These are phyloP conservation scores for Garrulus glandarius DNA, from an alignment of 2,797 vertebrate genomes.

Conservation along the genomic window DNA sequence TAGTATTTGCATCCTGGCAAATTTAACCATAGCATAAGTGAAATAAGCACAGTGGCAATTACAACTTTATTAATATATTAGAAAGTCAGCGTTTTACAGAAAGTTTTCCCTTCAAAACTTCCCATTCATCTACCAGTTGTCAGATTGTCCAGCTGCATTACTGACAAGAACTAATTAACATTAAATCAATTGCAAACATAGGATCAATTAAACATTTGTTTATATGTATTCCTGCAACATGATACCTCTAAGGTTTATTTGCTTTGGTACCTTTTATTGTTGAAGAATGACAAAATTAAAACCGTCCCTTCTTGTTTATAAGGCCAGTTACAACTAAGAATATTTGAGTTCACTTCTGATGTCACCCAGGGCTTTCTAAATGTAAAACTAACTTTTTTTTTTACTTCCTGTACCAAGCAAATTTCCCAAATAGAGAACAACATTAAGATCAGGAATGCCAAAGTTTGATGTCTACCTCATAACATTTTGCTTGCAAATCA, in stretches of 20 bases:
- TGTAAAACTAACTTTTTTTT: fast-evolving
- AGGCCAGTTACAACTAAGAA: not conserved
- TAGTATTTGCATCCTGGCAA: not conserved
- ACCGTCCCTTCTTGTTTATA: not conserved
- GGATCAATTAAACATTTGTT: not conserved
- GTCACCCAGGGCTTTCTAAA: not conserved
- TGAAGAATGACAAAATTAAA: not conserved
- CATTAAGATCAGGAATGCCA: not conserved
- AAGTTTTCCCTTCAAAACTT: not conserved
- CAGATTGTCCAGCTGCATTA: not conserved
- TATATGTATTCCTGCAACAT: not conserved
- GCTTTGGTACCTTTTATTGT: not conserved
- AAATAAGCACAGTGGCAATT: not conserved
- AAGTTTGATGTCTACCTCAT: not conserved
- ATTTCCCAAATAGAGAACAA: not conserved
- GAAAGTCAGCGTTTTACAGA: not conserved
- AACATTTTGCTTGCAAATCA: not conserved
- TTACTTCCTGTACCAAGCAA: not conserved
- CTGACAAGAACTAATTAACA: not conserved
- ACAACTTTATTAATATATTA: not conserved
- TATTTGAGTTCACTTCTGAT: not conserved
- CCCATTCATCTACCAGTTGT: not conserved
- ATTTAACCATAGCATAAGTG: not conserved
- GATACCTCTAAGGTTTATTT: not conserved
- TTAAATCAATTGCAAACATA: not conserved